phyloP scores from a whole-genome alignment of 2,113 vertebrate species.

The Myotis lucifugus region DNA sequence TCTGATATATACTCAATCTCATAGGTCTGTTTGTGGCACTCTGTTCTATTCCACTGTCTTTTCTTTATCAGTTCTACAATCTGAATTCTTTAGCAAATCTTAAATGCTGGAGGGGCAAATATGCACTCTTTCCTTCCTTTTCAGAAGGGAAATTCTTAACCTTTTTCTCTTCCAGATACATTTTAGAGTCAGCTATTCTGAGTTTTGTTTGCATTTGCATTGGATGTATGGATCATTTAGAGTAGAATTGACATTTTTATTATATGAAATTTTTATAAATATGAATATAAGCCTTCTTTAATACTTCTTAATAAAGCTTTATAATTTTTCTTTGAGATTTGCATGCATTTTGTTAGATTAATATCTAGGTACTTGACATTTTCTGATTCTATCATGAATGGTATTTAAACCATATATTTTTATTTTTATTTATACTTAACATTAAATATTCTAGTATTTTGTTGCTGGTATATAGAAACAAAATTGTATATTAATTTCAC shows the following conservation, averaged over 20 bases:
- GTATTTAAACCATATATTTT: background rate
- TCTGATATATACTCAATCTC: background rate
- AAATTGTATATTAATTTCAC: background rate
- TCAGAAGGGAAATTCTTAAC: background rate
- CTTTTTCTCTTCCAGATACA: conserved; percentile 1
- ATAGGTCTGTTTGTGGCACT: background rate
- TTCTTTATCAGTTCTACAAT: background rate
- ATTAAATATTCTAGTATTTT: background rate
- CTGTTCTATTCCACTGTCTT: background rate
- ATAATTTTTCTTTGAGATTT: background rate
- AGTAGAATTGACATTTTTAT: background rate
- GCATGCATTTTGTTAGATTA: background rate
- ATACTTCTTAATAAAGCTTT: background rate
- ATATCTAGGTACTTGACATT: background rate
- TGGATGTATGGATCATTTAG: background rate
- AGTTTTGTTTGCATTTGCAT: conserved; percentile 11
- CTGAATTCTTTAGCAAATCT: background rate
- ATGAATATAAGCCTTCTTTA: background rate
- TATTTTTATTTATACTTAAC: background rate
- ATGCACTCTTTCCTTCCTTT: background rate
- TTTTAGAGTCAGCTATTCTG: conserved; percentile 8
- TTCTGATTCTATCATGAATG: background rate
- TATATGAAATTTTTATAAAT: background rate
- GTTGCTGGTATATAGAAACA: background rate
- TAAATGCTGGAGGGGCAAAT: background rate